These are phyloP conservation scores for Aplysia californica DNA, from an alignment of 1,140 invertebrate genomes.

Conservation along the genomic window DNA sequence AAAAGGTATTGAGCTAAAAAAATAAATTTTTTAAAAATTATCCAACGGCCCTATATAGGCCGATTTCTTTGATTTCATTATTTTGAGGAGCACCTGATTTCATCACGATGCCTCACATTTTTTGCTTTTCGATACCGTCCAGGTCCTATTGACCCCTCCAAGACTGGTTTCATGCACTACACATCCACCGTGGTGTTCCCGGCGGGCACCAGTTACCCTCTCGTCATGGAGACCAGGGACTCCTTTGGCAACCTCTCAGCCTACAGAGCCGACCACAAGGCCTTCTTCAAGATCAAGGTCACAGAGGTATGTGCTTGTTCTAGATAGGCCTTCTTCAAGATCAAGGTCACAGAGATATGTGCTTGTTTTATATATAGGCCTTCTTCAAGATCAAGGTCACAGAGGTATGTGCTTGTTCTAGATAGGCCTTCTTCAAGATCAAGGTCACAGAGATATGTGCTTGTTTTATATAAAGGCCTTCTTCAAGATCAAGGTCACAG, in stretches of 20 bases:
- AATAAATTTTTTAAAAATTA: too few relatives aligned
- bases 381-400: slow-evolving; percentile 67
- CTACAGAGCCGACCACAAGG: slow-evolving; percentile 73
- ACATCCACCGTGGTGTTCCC: slow-evolving; percentile 89
- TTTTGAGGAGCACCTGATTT: too few relatives aligned
- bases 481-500: slow-evolving; percentile 61
- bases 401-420: slow-evolving; percentile 75
- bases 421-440: too few relatives aligned
- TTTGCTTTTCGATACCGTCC: slow-evolving; percentile 62
- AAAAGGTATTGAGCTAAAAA: too few relatives aligned
- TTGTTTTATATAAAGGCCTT: too few relatives aligned
- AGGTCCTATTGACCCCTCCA: slow-evolving; percentile 84
- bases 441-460: too few relatives aligned
- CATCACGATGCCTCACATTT: too few relatives aligned
- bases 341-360: too few relatives aligned
- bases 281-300: slow-evolving; percentile 70
- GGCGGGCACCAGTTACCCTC: slow-evolving; percentile 79
- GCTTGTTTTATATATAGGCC: too few relatives aligned
- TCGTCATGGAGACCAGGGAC: slow-evolving; percentile 89
- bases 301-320: too few relatives aligned
- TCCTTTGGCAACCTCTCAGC: slow-evolving; percentile 87
- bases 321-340: too few relatives aligned
- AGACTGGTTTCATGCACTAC: slow-evolving; percentile 86
- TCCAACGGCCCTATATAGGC: neutral
- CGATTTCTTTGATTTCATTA: too few relatives aligned